A percentile compares a stretch with the other conserved stretches of the same genome.
phyloP scores from a whole-genome alignment of 2,113 vertebrate genomes.

The Anseranas semipalmata region DNA sequence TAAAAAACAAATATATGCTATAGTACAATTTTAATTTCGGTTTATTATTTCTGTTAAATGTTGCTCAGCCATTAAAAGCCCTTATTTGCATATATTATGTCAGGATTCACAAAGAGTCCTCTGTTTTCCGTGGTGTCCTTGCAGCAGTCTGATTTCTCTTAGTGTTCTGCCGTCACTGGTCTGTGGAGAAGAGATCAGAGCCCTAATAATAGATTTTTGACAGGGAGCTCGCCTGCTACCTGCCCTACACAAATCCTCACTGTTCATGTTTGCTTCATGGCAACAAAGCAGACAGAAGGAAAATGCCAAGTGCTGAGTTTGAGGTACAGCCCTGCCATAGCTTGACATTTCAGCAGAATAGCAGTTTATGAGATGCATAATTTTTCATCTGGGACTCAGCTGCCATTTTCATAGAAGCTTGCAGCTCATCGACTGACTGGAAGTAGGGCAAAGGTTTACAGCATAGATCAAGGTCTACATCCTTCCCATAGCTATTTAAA shows the following conservation, averaged over 20 bases:
- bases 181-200: slow-evolving; percentile 81
- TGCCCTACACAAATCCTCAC: slow-evolving; percentile 83
- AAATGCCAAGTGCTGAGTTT: slow-evolving; percentile 85
- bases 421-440: slow-evolving; percentile 71
- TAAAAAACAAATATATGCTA: slow-evolving; percentile 32
- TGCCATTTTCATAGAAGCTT: slow-evolving; percentile 79
- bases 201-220: slow-evolving; percentile 86
- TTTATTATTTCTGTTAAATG: slow-evolving; percentile 67
- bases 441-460: slow-evolving; percentile 78
- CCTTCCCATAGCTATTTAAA: slow-evolving; percentile 63
- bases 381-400: slow-evolving; percentile 83
- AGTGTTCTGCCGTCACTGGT: slow-evolving; percentile 64
- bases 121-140: slow-evolving; percentile 59
- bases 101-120: slow-evolving; percentile 69
- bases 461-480: slow-evolving; percentile 68
- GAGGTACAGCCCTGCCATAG: slow-evolving; percentile 79
- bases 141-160: slow-evolving; percentile 50
- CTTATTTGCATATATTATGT: slow-evolving; percentile 74
- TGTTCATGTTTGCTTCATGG: slow-evolving; percentile 83
- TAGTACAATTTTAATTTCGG: slow-evolving; percentile 66
- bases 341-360: slow-evolving; percentile 84
- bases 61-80: slow-evolving; percentile 64
- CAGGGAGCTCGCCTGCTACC: slow-evolving; percentile 80
- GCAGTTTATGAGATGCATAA: slow-evolving; percentile 85
- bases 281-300: slow-evolving; percentile 84